Base-by-base conservation (phyloP, 2,797 vertebrate species). In the Melanotaenia parkinsoni region DNA sequence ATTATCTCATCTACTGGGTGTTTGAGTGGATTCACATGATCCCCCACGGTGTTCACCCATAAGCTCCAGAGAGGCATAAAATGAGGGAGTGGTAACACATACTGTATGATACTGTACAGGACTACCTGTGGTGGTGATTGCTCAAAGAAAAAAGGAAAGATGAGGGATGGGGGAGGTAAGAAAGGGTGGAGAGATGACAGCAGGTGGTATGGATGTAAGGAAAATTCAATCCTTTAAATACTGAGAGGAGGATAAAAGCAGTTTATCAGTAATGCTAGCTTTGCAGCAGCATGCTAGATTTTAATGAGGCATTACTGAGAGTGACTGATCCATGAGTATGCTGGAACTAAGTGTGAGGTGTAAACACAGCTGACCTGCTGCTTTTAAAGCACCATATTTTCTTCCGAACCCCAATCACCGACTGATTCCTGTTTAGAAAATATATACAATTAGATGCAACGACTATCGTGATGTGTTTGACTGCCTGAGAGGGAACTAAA, bases 11-110 rank as follows among this genome's bases (percentile, higher is more conserved):
- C 86, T 87, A 63, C 59, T 14, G 70, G 47, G 62, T 69, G 74
- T 88, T 73, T 77, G 81, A 89, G 80, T 80, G 76, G 82, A 72
- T 80, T 81, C 86, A 69, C 63, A 87, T 80, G 83, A 89, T 81
- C 67, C 75, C 67, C 59, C 59, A 62, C 70, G 59, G 80, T 83
- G 70, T 67, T 76, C 62, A 60, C 75, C 81, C 83, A 87, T 67
- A 79, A 83, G 75, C 20, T 24, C 53, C 79, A 82, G 35, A 83
- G 58, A 70, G 88, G 77, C 77, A 66, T 84, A 86, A 90, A 88
- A 84, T 79, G 77, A 78, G 6, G n/a, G n/a, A 50, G n/a, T 16
- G 12, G 5, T 4, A 8, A 50, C 6, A n/a, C 8, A 40, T 6
- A 40, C 70, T 66, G 76, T 69, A 82, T 66, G 61, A 33, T 56